These are phyloP conservation scores for Venustaconcha ellipsiformis DNA, from an alignment of 1,140 invertebrate genomes.

Conservation along the genomic window DNA sequence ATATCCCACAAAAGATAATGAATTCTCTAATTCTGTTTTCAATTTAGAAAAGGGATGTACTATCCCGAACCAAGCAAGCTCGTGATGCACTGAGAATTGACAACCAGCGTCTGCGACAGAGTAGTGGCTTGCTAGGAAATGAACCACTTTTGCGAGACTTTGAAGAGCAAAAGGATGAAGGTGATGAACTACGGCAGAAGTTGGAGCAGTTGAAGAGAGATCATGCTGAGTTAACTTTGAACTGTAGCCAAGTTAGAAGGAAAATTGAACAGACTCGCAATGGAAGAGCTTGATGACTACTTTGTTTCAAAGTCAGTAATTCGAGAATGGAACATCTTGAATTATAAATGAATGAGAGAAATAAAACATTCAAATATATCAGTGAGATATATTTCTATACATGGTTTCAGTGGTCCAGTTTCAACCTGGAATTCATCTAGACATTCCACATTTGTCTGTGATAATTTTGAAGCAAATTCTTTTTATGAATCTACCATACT, in stretches of 20 bases:
- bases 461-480: too few relatives aligned
- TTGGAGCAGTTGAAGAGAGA: conserved; percentile 63
- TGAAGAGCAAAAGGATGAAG: conserved; percentile 66
- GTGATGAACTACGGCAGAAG: conserved; percentile 56
- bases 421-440: too few relatives aligned
- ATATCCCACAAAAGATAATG: too few relatives aligned
- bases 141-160: conserved; percentile 65
- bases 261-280: conserved; percentile 64
- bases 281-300: conserved; percentile 8
- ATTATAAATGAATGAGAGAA: too few relatives aligned
- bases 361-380: neutral
- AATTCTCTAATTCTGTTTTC: conserved; percentile 3
- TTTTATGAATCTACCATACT: too few relatives aligned
- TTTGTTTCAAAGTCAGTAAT: too few relatives aligned
- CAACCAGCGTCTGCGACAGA: conserved; percentile 64
- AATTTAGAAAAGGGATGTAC: conserved; percentile 66
- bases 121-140: conserved; percentile 68
- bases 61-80: conserved; percentile 67
- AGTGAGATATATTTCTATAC: neutral
- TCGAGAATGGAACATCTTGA: too few relatives aligned
- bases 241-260: conserved; percentile 61
- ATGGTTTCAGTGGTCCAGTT: too few relatives aligned
- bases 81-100: conserved; percentile 66
- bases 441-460: too few relatives aligned
- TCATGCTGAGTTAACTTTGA: conserved; percentile 66